Evolutionary conservation across 2,797 vertebrate genomes (phyloP).

Genomic region (Zenarchopterus dispar): DNA sequence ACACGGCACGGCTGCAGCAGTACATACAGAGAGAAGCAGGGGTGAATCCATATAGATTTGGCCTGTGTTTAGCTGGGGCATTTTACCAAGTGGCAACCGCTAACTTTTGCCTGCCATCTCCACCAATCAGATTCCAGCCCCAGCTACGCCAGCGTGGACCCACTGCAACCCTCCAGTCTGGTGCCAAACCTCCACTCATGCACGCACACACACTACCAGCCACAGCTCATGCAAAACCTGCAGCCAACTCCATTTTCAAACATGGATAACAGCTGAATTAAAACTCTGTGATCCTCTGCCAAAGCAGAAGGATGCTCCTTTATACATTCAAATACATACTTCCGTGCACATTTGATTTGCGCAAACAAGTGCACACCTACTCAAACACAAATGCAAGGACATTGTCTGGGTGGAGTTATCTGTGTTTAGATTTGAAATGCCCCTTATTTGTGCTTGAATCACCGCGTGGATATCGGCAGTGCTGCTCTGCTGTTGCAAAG

Average conservation of each 20-base stretch:
- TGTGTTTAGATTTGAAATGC: slow-evolving; percentile 52
- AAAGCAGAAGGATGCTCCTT: slow-evolving; percentile 78
- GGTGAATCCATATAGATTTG: slow-evolving; percentile 68
- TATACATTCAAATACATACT: slow-evolving; percentile 59
- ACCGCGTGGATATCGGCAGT: slow-evolving; percentile 8
- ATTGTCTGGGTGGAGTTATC: slow-evolving; percentile 51
- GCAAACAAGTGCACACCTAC: slow-evolving; percentile 17
- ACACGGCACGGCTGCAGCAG: slow-evolving; percentile 29
- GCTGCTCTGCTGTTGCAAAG: slow-evolving; percentile 19
- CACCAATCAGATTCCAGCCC: slow-evolving; percentile 72
- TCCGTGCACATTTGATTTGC: slow-evolving; percentile 1
- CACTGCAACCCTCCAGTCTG: slow-evolving; percentile 65
- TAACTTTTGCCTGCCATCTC: slow-evolving; percentile 72
- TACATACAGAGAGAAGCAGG: slow-evolving; percentile 35
- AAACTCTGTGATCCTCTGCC: slow-evolving; percentile 73
- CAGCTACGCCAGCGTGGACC: slow-evolving; percentile 63
- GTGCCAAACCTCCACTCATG: slow-evolving; percentile 60
- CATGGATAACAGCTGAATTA: slow-evolving; percentile 83
- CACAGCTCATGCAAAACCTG: slow-evolving; percentile 52
- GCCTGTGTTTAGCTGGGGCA: slow-evolving; percentile 69
- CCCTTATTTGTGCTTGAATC: slow-evolving; percentile 26
- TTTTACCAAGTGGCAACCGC: slow-evolving; percentile 72
- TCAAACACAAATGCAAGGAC: slow-evolving; percentile 16
- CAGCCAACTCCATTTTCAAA: slow-evolving; percentile 77
- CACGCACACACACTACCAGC: slow-evolving; percentile 39